Percentiles rank a stretch among this genome's conserved stretches.
Evolutionary conservation across 2,888 invertebrate species (phyloP).

Genomic region (Scaptomyza parva): DNA sequence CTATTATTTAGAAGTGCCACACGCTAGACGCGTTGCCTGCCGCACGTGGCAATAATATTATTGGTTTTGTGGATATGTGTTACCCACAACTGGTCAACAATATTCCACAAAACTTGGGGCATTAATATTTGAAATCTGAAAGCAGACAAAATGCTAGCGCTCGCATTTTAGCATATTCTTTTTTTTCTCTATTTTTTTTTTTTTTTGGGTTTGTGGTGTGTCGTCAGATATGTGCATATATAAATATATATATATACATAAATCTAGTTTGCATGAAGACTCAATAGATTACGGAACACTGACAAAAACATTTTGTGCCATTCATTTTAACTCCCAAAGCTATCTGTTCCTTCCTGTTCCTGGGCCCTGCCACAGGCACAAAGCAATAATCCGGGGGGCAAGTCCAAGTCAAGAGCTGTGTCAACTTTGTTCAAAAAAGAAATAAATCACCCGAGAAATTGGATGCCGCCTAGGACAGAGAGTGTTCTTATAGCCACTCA

Average conservation of each 20-base stretch:
- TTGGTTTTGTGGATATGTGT: background rate
- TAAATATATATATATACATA: slow-evolving; percentile 36
- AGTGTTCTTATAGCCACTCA: background rate
- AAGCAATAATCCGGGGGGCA: slow-evolving; percentile 55
- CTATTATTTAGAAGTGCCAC: slow-evolving; percentile 61
- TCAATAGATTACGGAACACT: slow-evolving; percentile 60
- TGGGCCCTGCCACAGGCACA: slow-evolving; percentile 21
- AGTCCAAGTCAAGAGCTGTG: slow-evolving; percentile 66
- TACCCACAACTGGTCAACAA: slow-evolving; percentile 4
- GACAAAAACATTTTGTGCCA: slow-evolving; percentile 45
- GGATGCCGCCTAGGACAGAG: slow-evolving; percentile 27
- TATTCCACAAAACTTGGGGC: slow-evolving; percentile 25
- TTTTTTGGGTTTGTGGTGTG: no score
- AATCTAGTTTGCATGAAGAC: slow-evolving; percentile 65
- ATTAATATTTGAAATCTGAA: slow-evolving; percentile 30
- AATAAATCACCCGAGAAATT: slow-evolving; percentile 70
- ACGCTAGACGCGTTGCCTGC: slow-evolving; percentile 43
- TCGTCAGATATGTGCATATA: slow-evolving; percentile 22
- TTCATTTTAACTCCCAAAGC: slow-evolving; percentile 20
- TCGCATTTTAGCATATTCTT: background rate
- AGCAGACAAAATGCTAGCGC: slow-evolving; percentile 1
- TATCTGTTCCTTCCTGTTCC: background rate
- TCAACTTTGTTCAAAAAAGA: slow-evolving; percentile 70
- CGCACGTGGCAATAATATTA: slow-evolving; percentile 45
- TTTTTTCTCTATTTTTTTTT: background rate